These are phyloP conservation scores for Coracias cyanogaster DNA, from an alignment of 2,797 vertebrate genomes.

Conservation along the genomic window DNA sequence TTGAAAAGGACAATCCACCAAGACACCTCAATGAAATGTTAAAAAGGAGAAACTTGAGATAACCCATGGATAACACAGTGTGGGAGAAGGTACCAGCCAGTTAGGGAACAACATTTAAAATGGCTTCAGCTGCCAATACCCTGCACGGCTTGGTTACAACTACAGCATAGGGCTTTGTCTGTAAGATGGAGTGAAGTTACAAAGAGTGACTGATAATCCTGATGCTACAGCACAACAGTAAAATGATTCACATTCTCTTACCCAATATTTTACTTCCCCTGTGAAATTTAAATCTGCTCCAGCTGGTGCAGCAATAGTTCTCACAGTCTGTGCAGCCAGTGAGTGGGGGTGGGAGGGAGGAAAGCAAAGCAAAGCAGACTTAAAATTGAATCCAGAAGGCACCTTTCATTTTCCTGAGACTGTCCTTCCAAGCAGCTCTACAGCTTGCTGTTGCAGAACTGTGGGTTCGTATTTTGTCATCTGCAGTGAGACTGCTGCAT, in stretches of 20 bases:
- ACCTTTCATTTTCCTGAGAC: neutral
- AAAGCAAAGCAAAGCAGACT: neutral
- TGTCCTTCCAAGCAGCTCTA: neutral
- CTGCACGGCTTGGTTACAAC: neutral
- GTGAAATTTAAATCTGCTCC: slow-evolving; percentile 5
- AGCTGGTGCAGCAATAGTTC: slow-evolving; percentile 3
- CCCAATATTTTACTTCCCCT: neutral
- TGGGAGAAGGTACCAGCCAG: neutral
- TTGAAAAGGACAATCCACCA: neutral
- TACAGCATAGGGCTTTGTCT: neutral
- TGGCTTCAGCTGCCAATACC: neutral
- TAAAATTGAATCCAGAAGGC: neutral
- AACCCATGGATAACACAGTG: neutral
- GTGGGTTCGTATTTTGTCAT: neutral
- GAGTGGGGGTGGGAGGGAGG: neutral
- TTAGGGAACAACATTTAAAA: neutral
- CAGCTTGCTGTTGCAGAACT: neutral
- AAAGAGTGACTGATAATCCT: neutral
- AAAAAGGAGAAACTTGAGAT: neutral
- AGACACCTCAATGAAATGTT: neutral
- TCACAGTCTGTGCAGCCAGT: neutral
- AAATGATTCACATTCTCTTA: neutral
- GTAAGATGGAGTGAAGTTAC: neutral
- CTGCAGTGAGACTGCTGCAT: neutral
- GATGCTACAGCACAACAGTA: neutral